phyloP scores from a whole-genome alignment of 2,888 invertebrate genomes.

The Eilema depressum region DNA sequence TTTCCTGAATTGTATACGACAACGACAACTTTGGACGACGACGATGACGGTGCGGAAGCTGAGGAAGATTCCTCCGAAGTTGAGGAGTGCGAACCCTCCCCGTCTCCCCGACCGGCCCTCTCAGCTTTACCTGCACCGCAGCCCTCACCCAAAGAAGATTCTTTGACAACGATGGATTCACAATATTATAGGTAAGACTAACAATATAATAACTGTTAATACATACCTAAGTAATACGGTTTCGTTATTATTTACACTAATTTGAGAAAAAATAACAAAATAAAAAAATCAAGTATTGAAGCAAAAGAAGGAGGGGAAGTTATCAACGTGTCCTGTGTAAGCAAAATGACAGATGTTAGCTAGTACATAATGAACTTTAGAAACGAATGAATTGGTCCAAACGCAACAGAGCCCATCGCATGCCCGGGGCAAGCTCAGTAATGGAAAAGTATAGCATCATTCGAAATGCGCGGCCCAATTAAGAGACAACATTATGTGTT shows the following conservation, averaged over 20 bases:
- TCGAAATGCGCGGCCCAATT: constrained; percentile 38
- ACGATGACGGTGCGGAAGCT: constrained; percentile 63
- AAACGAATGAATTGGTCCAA: constrained; percentile 1
- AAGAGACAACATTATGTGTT: constrained; percentile 32
- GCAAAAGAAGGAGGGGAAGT: background rate
- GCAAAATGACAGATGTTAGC: background rate
- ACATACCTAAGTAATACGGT: too few species aligned
- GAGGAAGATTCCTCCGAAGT: constrained; percentile 60
- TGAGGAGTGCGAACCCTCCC: constrained; percentile 75
- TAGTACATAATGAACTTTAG: background rate
- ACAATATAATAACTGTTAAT: background rate
- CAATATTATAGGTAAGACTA: constrained; percentile 77
- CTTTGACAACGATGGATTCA: constrained; percentile 68
- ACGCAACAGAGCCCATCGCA: background rate
- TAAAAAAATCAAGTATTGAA: too few species aligned
- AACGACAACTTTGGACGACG: constrained; percentile 66
- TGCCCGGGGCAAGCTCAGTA: constrained; percentile 21
- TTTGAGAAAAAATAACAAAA: too few species aligned
- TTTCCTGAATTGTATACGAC: constrained; percentile 78
- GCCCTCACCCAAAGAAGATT: constrained; percentile 68
- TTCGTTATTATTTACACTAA: too few species aligned
- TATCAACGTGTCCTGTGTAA: too few species aligned
- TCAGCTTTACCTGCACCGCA: constrained; percentile 71
- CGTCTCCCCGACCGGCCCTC: constrained; percentile 74
- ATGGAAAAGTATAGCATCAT: constrained; percentile 22